A percentile compares a stretch with the other conserved stretches of the same genome.
Evolutionary conservation across 2,797 vertebrate species (phyloP).

Genomic region (Coracias cyanogaster): DNA sequence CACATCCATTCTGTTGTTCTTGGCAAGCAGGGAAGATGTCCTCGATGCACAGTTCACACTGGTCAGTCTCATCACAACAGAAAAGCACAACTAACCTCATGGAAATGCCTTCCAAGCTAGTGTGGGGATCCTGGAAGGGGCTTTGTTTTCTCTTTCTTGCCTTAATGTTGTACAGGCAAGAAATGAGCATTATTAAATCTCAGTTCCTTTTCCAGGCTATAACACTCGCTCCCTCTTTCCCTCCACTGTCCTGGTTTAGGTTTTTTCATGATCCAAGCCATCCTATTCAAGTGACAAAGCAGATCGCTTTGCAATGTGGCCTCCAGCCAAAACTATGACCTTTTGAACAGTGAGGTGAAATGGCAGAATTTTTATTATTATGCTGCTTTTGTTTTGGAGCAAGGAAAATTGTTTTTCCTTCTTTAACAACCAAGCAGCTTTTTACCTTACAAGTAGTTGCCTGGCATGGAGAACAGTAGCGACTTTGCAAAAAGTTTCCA

Average conservation of each 20-base stretch:
- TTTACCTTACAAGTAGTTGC: background rate
- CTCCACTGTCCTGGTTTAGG: background rate
- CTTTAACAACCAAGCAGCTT: background rate
- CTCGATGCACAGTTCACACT: rapidly evolving
- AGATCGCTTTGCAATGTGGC: background rate
- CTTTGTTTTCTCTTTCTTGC: constrained; percentile 7
- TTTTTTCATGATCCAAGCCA: constrained; percentile 4
- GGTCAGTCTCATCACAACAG: background rate
- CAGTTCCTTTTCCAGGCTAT: background rate
- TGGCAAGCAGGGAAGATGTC: background rate
- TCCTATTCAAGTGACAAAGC: constrained; percentile 29
- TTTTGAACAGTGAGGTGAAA: constrained; percentile 35
- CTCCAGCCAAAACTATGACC: constrained; percentile 7
- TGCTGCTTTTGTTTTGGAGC: background rate
- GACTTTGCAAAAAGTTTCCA: background rate
- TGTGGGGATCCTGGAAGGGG: background rate
- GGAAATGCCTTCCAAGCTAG: background rate
- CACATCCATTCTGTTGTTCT: background rate
- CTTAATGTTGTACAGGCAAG: background rate
- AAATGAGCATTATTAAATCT: background rate
- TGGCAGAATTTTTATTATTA: background rate
- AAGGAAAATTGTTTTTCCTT: background rate
- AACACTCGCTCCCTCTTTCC: background rate
- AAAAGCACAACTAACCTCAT: background rate
- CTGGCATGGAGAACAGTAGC: background rate